Percentiles rank a stretch among this genome's conserved stretches.
These are phyloP conservation scores for Cololabis saira DNA, from an alignment of 2,113 vertebrate genomes.

Conservation along the genomic window DNA sequence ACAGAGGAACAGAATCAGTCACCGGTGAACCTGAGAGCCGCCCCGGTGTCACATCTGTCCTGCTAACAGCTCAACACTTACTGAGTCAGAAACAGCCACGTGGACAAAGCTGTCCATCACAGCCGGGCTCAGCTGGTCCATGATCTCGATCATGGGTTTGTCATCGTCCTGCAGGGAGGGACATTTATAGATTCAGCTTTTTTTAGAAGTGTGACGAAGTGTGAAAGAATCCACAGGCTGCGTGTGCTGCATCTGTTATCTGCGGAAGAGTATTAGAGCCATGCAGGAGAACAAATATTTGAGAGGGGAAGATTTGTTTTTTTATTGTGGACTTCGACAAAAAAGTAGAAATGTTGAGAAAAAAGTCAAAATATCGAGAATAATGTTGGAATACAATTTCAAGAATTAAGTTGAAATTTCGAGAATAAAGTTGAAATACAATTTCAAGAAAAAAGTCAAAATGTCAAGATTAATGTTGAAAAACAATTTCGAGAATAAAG, in stretches of 20 bases:
- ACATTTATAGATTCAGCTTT: conserved; percentile 56
- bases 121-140: conserved; percentile 97
- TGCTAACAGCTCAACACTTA: conserved; percentile 48
- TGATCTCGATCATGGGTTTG: conserved; percentile 97
- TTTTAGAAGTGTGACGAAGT: conserved; percentile 50
- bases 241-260: conserved; percentile 20
- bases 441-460: too few relatives aligned
- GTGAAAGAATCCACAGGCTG: conserved; percentile 22
- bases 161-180: conserved; percentile 89
- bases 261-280: too few relatives aligned
- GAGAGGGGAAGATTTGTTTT: too few relatives aligned
- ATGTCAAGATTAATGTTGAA: too few relatives aligned
- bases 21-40: background rate
- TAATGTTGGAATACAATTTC: too few relatives aligned
- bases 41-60: background rate
- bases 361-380: too few relatives aligned
- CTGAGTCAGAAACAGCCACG: conserved; percentile 94
- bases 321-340: too few relatives aligned
- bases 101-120: conserved; percentile 98
- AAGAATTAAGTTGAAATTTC: too few relatives aligned
- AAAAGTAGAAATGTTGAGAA: too few relatives aligned
- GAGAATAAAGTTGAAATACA: too few relatives aligned
- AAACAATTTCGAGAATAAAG: too few relatives aligned
- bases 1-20: background rate
- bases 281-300: too few relatives aligned